Evolutionary conservation across 2,113 vertebrate genomes (phyloP), one percentile per base, ranked within the genome.

Genomic region (Sylvia atricapilla): DNA sequence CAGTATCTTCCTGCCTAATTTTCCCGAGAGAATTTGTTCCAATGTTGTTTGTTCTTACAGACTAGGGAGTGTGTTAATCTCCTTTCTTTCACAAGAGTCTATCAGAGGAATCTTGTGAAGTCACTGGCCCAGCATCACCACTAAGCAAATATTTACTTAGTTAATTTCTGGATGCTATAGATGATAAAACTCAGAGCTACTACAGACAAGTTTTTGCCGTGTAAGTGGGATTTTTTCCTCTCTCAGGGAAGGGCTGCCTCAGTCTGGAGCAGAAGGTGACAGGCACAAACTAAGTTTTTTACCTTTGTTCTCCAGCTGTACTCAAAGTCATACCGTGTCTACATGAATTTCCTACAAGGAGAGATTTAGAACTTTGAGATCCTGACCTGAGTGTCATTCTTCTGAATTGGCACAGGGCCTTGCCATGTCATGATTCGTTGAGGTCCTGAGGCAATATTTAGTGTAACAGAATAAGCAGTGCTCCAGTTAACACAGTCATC

Each of bases 371-470:
- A 44, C 39, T 33, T 53, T 0, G 6, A 72, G 75, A 72, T 86
- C 37, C 80, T 87, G 77, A 43, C 50, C 74, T 27, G 33, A 86
- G 58, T 25, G 3, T 85, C 52, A 1, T 60, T 90, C 33, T 62
- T 58, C 19, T 77, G 59, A 50, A 72, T 18, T 84, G 94, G 82
- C 84, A 11, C 5, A 7, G 39, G 70, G 77, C 87, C 84, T 72
- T 92, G 80, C 73, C 22, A 2, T 80, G 83, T 87, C 87, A 87
- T 84, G 70, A 49, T 11, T 94, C 4, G 8, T 14, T 49, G 76
- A 64, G 72, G 43, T 84, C 88, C 88, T n/a, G 60, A 56, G 87
- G 87, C 89, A 95, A 73, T 92, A 92, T 93, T 95, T 91, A 75
- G 88, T 11, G 27, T 81, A 68, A 49, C 79, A 92, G 93, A 93